Evolutionary conservation across 2,797 vertebrate genomes (phyloP).

Genomic region (Sebastolobus altivelis): DNA sequence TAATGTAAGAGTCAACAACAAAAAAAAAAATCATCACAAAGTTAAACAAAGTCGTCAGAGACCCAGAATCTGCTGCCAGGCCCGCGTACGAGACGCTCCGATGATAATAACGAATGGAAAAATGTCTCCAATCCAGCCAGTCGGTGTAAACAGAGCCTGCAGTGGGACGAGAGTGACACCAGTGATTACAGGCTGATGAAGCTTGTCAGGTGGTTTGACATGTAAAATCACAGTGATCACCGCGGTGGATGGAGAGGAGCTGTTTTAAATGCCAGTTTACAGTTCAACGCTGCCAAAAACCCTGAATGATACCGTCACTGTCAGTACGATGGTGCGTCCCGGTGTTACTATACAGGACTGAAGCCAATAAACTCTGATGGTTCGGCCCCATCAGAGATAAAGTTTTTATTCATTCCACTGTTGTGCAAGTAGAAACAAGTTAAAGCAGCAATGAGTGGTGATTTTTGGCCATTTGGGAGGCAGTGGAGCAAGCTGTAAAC

Average conservation of each 20-base stretch:
- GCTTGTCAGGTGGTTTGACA: neutral
- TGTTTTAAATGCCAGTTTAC: neutral
- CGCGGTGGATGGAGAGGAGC: neutral
- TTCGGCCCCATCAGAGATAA: neutral
- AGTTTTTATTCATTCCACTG: neutral
- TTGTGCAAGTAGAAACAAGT: too few species aligned
- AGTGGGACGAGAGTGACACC: neutral
- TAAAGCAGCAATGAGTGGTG: too few species aligned
- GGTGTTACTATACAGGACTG: neutral
- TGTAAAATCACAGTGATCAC: constrained; percentile 5
- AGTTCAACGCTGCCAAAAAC: neutral
- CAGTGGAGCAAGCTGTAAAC: too few species aligned
- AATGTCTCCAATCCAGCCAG: neutral
- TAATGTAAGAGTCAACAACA: too few species aligned
- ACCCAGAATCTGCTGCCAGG: neutral
- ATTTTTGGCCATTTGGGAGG: too few species aligned
- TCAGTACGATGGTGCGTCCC: neutral
- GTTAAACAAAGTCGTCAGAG: neutral
- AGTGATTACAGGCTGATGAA: constrained; percentile 7
- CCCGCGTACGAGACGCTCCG: neutral
- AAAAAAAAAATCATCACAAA: neutral
- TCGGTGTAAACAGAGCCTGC: constrained; percentile 1
- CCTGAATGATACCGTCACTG: neutral
- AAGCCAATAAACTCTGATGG: too few species aligned
- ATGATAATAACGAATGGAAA: neutral